Evolutionary conservation across 2,113 vertebrate species (phyloP), one percentile per base, ranked within the genome.

Genomic region (Fulmarus glacialis): DNA sequence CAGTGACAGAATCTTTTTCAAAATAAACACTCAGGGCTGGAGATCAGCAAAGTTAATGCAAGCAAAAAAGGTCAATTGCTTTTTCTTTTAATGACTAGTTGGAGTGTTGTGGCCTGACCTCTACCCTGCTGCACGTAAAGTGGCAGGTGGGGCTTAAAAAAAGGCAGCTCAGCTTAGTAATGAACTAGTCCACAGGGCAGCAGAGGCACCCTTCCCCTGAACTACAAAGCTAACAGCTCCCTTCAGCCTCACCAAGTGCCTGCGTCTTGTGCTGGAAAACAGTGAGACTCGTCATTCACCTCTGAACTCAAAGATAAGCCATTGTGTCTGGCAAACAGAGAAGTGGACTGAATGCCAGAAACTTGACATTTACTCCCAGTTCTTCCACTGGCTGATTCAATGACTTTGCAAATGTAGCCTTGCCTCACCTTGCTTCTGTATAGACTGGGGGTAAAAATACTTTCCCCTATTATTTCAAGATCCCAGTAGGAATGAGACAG

Each of bases 1-100:
- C 90, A 92, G 78, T 77, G 87, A 91, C 75, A 96, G 88, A 95
- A 97, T 82, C 78, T 93, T 83, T 97, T 94, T 97, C 94, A 97
- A 98, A 98, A 97, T 93, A 98, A 98, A 97, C 96, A 91, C 84
- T 82, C 32, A 20, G 82, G 82, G 64, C 40, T 53, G 96, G 96
- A 93, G 93, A 97, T 96, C 95, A 96, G 82, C 67, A 82, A 93
- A 96, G 96, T 83, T 96, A 97, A 96, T 10, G 62, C 89, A 90
- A 96, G 93, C 48, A 88, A 96, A 92, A 85, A 87, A 91, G 67
- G 97, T 96, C 90, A 95, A 90, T 88, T 91, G 81, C 85, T 97
- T 97, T 97, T 97, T 42, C 93, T 97, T 92, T 96, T 97, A 93
- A 87, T 96, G 95, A 96, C 43, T 95, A 85, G 91, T 81, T 93